These are phyloP conservation scores for Dryobota labecula DNA, from an alignment of 2,888 invertebrate genomes.

Conservation along the genomic window DNA sequence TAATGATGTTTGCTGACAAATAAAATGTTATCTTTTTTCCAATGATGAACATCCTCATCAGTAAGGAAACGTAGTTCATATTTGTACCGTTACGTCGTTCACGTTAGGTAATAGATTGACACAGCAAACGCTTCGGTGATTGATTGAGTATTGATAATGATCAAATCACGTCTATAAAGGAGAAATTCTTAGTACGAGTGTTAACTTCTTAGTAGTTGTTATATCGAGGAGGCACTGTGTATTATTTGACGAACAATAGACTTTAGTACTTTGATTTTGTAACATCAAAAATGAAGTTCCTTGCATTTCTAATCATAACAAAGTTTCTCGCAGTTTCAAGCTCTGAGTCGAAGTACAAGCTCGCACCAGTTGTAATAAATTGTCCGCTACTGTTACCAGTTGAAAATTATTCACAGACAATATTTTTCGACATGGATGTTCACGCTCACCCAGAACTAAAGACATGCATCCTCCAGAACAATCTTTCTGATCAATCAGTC, in stretches of 20 bases:
- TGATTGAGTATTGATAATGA: constrained; percentile 20
- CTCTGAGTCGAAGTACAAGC: not conserved
- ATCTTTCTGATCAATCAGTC: constrained; percentile 25
- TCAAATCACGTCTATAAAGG: constrained; percentile 11
- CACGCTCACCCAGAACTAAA: constrained; percentile 34
- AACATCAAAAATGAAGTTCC: constrained; percentile 33
- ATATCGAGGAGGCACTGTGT: not conserved
- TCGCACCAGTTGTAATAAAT: constrained; percentile 8
- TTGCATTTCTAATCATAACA: constrained; percentile 1
- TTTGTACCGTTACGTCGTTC: constrained; percentile 17
- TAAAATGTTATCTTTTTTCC: constrained; percentile 5
- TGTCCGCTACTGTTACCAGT: constrained; percentile 40
- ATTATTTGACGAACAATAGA: not conserved
- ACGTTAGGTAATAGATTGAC: constrained; percentile 32
- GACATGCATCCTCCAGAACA: constrained; percentile 38
- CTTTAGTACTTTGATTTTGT: not conserved
- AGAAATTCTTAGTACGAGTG: constrained; percentile 2
- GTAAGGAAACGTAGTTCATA: constrained; percentile 24
- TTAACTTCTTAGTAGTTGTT: not conserved
- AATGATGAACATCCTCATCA: constrained; percentile 25
- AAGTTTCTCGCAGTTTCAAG: constrained; percentile 26
- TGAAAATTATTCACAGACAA: constrained; percentile 26
- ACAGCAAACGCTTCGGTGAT: constrained; percentile 41
- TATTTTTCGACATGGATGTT: constrained; percentile 44
- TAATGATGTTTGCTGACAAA: constrained; percentile 36